These are phyloP conservation scores for Pristionchus mayeri DNA, from an alignment of 2,888 invertebrate genomes.

Conservation along the genomic window DNA sequence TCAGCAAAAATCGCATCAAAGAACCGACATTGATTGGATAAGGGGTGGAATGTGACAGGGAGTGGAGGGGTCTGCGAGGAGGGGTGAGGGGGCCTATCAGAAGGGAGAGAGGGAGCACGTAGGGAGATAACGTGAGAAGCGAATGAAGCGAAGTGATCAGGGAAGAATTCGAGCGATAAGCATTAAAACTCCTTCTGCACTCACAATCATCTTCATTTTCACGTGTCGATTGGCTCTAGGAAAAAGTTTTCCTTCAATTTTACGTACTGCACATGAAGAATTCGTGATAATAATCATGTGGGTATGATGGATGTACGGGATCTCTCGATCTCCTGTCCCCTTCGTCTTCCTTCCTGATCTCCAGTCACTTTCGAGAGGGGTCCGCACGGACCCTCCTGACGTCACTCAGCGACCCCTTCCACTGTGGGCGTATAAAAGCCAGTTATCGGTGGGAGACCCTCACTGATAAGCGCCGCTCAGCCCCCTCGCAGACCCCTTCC, in stretches of 20 bases:
- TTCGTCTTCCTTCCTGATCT: too few relatives aligned
- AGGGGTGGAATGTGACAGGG: neutral
- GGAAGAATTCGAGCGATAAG: neutral
- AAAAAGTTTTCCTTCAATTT: too few relatives aligned
- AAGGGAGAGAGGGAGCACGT: neutral
- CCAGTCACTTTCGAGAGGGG: neutral
- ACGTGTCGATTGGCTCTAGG: too few relatives aligned
- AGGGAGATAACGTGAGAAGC: conserved; percentile 18
- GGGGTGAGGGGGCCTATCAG: neutral
- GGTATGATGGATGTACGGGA: neutral
- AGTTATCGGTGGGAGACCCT: conserved; percentile 20
- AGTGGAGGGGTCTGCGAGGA: too few relatives aligned
- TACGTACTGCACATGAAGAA: too few relatives aligned
- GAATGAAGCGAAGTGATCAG: neutral
- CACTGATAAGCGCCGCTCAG: neutral
- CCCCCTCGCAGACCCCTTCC: conserved; percentile 36
- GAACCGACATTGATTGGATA: neutral
- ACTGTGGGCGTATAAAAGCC: conserved; percentile 6
- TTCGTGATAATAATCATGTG: too few relatives aligned
- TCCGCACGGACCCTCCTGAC: neutral
- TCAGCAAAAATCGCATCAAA: neutral
- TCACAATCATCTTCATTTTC: too few relatives aligned
- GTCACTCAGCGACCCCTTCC: conserved; percentile 28
- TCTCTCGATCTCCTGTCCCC: neutral
- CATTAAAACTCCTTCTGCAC: neutral